Percentiles rank a stretch among this genome's conserved stretches.
Evolutionary conservation across 1,140 invertebrate genomes (phyloP).

Genomic region (Platyscapa corneri): DNA sequence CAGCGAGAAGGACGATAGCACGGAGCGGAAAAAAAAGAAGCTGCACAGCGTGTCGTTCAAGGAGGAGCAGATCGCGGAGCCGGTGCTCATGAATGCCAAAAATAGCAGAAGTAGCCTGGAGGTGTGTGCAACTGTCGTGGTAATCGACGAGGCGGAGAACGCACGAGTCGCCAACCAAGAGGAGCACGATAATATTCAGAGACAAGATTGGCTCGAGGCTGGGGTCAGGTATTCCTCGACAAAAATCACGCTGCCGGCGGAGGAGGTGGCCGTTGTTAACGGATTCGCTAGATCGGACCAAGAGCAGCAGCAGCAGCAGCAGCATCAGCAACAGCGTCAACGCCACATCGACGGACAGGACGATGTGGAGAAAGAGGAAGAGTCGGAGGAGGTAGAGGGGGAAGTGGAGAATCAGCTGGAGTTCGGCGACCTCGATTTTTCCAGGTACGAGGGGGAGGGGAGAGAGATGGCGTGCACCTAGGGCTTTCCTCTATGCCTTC

Average conservation of each 20-base stretch:
- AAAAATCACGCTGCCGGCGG: conserved; percentile 68
- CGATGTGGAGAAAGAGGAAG: conserved; percentile 36
- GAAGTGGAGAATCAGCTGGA: conserved; percentile 38
- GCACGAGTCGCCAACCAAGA: conserved; percentile 58
- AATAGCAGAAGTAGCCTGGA: not conserved
- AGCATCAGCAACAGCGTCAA: too few species aligned
- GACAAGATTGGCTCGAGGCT: conserved; percentile 71
- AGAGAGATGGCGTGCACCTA: not conserved
- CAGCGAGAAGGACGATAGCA: not conserved
- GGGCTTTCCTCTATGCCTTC: not conserved
- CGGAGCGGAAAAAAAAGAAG: conserved; percentile 15
- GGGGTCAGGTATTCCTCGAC: conserved; percentile 72
- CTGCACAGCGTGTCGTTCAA: conserved; percentile 19
- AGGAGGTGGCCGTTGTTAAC: conserved; percentile 61
- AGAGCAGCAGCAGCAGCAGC: not conserved
- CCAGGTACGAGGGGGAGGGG: conserved; percentile 64
- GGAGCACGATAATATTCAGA: conserved; percentile 67
- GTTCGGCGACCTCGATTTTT: conserved; percentile 68
- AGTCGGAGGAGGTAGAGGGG: conserved; percentile 16
- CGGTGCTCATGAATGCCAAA: not conserved
- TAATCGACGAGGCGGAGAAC: conserved; percentile 65
- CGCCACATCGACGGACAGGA: not conserved
- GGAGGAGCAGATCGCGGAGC: not conserved
- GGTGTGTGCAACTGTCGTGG: conserved; percentile 61
- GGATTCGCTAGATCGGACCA: conserved; percentile 55